Conservation (phyloP, 2,797 vertebrate genomes). For the Neopelma chrysocephalum region DNA sequence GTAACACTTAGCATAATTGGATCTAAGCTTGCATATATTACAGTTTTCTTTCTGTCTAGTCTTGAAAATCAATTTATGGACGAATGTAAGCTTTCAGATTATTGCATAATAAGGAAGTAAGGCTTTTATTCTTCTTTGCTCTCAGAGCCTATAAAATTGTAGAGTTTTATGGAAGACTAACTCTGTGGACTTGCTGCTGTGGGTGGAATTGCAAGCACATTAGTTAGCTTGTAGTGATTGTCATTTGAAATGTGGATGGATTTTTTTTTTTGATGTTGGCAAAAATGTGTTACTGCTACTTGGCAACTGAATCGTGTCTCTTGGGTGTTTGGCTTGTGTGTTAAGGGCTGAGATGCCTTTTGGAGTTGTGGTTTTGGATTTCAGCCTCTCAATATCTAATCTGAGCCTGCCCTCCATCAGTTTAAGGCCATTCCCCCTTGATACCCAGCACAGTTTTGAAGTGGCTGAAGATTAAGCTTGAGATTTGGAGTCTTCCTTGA, state of each 20-base stretch:
- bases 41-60: neutral
- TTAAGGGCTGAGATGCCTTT: neutral
- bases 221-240: neutral
- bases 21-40: neutral
- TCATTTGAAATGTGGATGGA: neutral
- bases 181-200: neutral
- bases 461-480: neutral
- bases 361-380: neutral
- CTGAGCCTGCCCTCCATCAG: neutral
- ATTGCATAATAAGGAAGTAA: neutral
- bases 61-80: neutral
- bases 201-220: neutral
- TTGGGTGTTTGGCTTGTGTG: neutral
- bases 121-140: neutral
- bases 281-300: neutral
- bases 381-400: neutral
- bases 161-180: neutral
- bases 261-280: neutral
- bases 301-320: accelerated
- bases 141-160: neutral
- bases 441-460: neutral
- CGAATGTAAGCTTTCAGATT: neutral
- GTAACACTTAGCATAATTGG: neutral
- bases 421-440: neutral
- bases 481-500: accelerated